phyloP scores from a whole-genome alignment of 2,113 vertebrate genomes.

The Halcyon senegalensis region DNA sequence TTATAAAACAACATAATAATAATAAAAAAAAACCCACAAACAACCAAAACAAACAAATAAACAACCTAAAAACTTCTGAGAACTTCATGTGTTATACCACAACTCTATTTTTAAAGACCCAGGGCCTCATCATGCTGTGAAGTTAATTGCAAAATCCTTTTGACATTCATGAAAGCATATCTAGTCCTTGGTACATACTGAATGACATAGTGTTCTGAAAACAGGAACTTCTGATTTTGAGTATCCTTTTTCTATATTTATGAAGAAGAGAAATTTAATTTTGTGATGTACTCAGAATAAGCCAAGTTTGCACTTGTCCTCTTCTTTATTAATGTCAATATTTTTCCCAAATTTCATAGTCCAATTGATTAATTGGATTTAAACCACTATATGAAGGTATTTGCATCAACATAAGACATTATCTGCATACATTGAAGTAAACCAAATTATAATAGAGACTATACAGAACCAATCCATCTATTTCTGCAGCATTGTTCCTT shows the following conservation, averaged over 20 bases:
- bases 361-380: background rate
- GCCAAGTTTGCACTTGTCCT: background rate
- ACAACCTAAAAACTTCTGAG: background rate
- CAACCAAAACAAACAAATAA: background rate
- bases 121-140: conserved; percentile 16
- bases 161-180: background rate
- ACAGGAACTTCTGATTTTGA: background rate
- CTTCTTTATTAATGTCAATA: background rate
- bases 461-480: background rate
- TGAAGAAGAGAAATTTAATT: background rate
- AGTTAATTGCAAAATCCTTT: conserved; percentile 47
- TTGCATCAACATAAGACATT: background rate
- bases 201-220: background rate
- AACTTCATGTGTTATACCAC: background rate
- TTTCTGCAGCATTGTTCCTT: background rate
- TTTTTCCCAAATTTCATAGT: background rate
- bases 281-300: background rate
- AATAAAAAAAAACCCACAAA: background rate
- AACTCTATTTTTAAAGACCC: background rate
- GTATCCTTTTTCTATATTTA: background rate
- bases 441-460: background rate
- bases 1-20: background rate
- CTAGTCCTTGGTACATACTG: background rate
- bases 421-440: background rate
- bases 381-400: background rate